Percentiles rank a stretch among this genome's conserved stretches.
phyloP scores from a whole-genome alignment of 2,113 vertebrate genomes.

The Apeltes quadracus region DNA sequence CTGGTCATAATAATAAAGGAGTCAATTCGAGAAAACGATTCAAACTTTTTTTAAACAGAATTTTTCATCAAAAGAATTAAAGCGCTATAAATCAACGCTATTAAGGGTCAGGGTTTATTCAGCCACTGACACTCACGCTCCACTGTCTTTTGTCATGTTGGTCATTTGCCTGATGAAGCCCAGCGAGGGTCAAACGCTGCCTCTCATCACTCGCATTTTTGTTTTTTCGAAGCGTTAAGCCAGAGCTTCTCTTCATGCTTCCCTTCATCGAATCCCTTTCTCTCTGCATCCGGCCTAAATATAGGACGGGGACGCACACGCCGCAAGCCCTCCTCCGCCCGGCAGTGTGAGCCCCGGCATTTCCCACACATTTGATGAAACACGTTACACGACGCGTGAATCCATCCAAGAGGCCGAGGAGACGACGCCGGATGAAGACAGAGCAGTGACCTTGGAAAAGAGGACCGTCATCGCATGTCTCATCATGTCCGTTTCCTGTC shows the following conservation, averaged over 20 bases:
- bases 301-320: slow-evolving; percentile 5
- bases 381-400: slow-evolving; percentile 31
- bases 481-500: slow-evolving; percentile 40
- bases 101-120: not conserved
- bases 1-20: not conserved
- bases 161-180: not conserved
- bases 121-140: not conserved
- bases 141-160: not conserved
- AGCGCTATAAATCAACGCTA: not conserved
- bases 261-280: not conserved
- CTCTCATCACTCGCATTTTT: not conserved
- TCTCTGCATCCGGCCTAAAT: not conserved
- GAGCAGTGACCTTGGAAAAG: slow-evolving; percentile 57
- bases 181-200: not conserved
- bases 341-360: slow-evolving; percentile 17
- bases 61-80: not conserved
- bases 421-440: slow-evolving; percentile 25
- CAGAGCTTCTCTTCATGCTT: not conserved
- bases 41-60: too few relatives aligned
- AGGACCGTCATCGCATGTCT: slow-evolving; percentile 12
- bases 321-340: not conserved
- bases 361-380: slow-evolving; percentile 51
- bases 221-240: not conserved
- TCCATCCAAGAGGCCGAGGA: slow-evolving; percentile 12
- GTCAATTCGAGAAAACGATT: too few relatives aligned